Evolutionary conservation across 2,797 vertebrate genomes (phyloP).

Genomic region (Austrolebias charrua): DNA sequence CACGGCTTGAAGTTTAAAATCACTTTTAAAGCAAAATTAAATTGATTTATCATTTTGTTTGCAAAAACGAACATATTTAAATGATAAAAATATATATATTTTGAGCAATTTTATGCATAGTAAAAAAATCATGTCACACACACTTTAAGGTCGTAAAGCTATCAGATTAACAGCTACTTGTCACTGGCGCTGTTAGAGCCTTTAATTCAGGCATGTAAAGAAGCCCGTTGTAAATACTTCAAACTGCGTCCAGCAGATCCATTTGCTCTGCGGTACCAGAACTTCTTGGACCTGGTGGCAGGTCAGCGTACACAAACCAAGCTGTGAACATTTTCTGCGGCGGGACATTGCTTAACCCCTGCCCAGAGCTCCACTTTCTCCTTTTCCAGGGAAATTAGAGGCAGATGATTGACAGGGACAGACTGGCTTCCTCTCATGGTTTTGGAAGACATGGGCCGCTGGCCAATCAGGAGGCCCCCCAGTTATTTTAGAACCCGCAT

Average conservation of each 20-base stretch:
- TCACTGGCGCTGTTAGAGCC: slow-evolving; percentile 40
- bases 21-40: too few species aligned
- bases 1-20: too few species aligned
- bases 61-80: too few species aligned
- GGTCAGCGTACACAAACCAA: slow-evolving; percentile 7
- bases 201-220: slow-evolving; percentile 54
- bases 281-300: not conserved
- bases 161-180: slow-evolving; percentile 23
- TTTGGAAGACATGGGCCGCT: slow-evolving; percentile 75
- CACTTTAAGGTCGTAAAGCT: slow-evolving; percentile 5
- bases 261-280: not conserved
- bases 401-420: slow-evolving; percentile 81
- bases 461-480: slow-evolving; percentile 80
- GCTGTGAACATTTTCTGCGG: slow-evolving; percentile 43
- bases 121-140: too few species aligned
- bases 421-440: slow-evolving; percentile 58
- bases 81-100: too few species aligned
- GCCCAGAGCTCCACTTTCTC: slow-evolving; percentile 60
- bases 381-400: slow-evolving; percentile 82
- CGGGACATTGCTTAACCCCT: slow-evolving; percentile 57
- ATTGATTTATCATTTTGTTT: too few species aligned
- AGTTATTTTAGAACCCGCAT: slow-evolving; percentile 92
- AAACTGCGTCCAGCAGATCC: not conserved
- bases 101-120: too few species aligned
- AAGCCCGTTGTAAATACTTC: slow-evolving; percentile 54